Conservation (phyloP, 1,140 invertebrate genomes). For the Seison nebaliae region DNA sequence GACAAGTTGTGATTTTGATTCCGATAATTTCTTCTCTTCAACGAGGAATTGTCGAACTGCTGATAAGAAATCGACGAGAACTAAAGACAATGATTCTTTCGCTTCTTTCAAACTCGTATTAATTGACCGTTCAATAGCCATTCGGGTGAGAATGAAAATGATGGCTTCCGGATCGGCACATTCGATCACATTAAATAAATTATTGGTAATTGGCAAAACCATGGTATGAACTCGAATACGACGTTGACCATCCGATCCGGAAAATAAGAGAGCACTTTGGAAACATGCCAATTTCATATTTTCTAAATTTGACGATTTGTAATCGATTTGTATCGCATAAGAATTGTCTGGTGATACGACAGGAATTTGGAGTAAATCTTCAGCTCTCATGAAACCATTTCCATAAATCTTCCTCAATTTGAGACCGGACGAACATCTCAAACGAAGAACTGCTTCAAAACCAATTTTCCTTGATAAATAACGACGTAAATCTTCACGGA, state of each 20-base stretch:
- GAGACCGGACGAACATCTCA: slow-evolving; percentile 63
- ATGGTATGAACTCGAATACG: slow-evolving; percentile 87
- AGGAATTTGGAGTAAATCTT: slow-evolving; percentile 72
- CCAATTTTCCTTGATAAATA: slow-evolving; percentile 88
- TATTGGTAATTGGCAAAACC: slow-evolving; percentile 60
- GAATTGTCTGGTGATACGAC: slow-evolving; percentile 93
- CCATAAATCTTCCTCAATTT: slow-evolving; percentile 93
- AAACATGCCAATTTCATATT: slow-evolving; percentile 65
- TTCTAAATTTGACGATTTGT: slow-evolving; percentile 59
- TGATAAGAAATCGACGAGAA: slow-evolving; percentile 58
- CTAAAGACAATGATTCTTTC: slow-evolving; percentile 77
- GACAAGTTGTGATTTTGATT: too few relatives aligned
- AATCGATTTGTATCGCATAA: slow-evolving; percentile 81
- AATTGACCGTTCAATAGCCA: slow-evolving; percentile 74
- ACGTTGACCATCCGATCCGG: slow-evolving; percentile 59
- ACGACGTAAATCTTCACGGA: slow-evolving; percentile 48
- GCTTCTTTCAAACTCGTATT: slow-evolving; percentile 61
- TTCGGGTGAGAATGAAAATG: slow-evolving; percentile 64
- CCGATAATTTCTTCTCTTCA: slow-evolving; percentile 45
- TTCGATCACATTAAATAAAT: slow-evolving; percentile 53
- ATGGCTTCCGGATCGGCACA: slow-evolving; percentile 84
- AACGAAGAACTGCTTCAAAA: slow-evolving; percentile 91
- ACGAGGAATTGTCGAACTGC: slow-evolving; percentile 39
- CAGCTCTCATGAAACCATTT: slow-evolving; percentile 92
- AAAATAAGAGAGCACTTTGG: slow-evolving; percentile 86